Evolutionary conservation across 2,113 vertebrate genomes (phyloP).

Genomic region (Galemys pyrenaicus): DNA sequence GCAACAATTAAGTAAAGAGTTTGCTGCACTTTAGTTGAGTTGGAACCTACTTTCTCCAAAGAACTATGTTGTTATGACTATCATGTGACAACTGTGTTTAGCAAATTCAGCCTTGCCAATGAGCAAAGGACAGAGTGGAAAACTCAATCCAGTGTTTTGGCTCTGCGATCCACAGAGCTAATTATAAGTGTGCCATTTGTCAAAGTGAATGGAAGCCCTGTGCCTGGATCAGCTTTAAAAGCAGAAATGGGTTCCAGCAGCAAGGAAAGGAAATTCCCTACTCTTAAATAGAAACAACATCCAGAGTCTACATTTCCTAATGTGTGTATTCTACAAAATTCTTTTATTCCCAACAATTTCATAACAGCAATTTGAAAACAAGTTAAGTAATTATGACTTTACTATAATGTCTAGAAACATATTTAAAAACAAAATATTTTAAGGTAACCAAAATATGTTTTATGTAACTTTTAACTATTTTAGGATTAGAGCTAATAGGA

Average conservation of each 20-base stretch:
- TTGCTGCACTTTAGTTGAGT: background rate
- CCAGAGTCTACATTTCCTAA: background rate
- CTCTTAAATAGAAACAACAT: background rate
- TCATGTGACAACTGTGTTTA: background rate
- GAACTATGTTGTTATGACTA: background rate
- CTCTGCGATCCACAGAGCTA: slow-evolving; percentile 48
- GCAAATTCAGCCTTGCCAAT: background rate
- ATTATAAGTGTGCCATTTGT: slow-evolving; percentile 48
- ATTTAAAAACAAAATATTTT: slow-evolving; percentile 28
- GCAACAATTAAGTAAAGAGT: background rate
- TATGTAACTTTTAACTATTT: background rate
- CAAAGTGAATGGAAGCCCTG: slow-evolving; percentile 35
- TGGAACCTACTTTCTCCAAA: slow-evolving; percentile 42
- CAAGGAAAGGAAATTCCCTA: background rate
- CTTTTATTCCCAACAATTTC: background rate
- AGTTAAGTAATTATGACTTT: background rate
- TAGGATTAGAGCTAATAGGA: background rate
- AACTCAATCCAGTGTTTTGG: background rate
- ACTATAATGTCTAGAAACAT: background rate
- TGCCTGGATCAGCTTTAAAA: slow-evolving; percentile 36
- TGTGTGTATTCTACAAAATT: background rate
- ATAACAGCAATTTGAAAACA: background rate
- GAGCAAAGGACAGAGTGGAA: slow-evolving; percentile 1
- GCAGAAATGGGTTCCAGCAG: background rate
- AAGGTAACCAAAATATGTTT: background rate